Percentiles rank a stretch among this genome's conserved stretches.
These are phyloP conservation scores for Acronicta alni DNA, from an alignment of 2,888 invertebrate genomes.

Conservation along the genomic window DNA sequence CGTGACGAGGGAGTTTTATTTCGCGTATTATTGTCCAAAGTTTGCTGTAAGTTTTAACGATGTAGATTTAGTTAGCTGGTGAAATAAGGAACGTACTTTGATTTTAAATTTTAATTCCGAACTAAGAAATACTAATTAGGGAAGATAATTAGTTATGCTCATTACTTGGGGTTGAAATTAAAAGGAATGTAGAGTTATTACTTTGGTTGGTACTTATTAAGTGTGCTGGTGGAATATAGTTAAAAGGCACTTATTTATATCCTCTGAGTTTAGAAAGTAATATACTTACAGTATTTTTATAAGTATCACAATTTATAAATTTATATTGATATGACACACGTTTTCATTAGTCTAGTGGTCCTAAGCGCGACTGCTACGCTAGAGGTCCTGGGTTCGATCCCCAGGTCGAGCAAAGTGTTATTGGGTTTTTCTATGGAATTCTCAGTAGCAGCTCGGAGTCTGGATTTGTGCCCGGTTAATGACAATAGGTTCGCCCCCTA, in stretches of 20 bases:
- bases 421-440: too few species aligned
- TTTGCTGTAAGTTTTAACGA: constrained; percentile 45
- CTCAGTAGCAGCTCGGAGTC: too few species aligned
- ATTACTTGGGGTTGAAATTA: constrained; percentile 17
- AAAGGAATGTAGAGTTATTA: constrained; percentile 8
- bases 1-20: constrained; percentile 58
- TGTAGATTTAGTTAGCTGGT: constrained; percentile 20
- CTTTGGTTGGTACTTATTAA: constrained; percentile 8
- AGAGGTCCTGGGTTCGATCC: too few species aligned
- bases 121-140: constrained; percentile 34
- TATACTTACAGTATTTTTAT: too few species aligned
- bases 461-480: too few species aligned
- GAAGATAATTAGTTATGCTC: constrained; percentile 34
- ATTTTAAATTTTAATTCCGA: constrained; percentile 7
- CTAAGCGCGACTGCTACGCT: too few species aligned
- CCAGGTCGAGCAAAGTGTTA: too few species aligned
- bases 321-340: too few species aligned
- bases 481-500: too few species aligned
- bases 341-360: too few species aligned
- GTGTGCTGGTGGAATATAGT: constrained; percentile 2
- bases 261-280: too few species aligned
- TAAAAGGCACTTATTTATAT: background rate
- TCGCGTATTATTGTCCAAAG: constrained; percentile 35
- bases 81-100: constrained; percentile 4
- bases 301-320: too few species aligned